These are phyloP conservation scores for Caloenas nicobarica DNA, from an alignment of 2,113 vertebrate genomes.

Conservation along the genomic window DNA sequence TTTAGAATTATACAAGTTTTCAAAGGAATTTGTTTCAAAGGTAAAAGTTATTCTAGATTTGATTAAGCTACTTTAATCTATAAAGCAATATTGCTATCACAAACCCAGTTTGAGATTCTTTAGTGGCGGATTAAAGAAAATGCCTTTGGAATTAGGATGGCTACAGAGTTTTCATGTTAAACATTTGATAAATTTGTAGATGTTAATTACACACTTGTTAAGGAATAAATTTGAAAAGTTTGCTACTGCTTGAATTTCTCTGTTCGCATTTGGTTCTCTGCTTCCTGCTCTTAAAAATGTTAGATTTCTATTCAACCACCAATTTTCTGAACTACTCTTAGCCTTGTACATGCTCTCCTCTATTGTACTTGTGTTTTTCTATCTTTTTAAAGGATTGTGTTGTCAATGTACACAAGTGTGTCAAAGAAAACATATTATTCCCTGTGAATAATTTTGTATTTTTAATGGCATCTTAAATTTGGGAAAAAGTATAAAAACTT, in stretches of 20 bases:
- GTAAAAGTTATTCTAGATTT: neutral
- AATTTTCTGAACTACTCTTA: neutral
- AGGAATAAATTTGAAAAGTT: neutral
- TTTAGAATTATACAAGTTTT: neutral
- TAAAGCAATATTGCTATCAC: neutral
- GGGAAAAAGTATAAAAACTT: neutral
- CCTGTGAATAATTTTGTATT: neutral
- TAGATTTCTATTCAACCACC: neutral
- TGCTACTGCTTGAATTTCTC: neutral
- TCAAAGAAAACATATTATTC: neutral
- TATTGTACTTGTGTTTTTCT: neutral
- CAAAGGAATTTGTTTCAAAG: neutral
- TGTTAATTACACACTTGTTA: neutral
- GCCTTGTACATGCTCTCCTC: accelerated
- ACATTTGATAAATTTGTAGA: neutral
- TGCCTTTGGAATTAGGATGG: neutral
- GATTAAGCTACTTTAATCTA: neutral
- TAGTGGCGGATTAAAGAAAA: neutral
- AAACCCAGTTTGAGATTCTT: neutral
- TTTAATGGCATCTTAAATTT: neutral
- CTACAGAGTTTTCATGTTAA: neutral
- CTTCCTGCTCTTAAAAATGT: neutral
- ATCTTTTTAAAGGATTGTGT: neutral
- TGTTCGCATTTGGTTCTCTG: neutral
- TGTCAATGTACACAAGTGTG: neutral